Percentiles rank a stretch among this genome's conserved stretches.
Evolutionary conservation across 1,140 invertebrate species (phyloP).

Genomic region (Muscidifurax raptorellus): DNA sequence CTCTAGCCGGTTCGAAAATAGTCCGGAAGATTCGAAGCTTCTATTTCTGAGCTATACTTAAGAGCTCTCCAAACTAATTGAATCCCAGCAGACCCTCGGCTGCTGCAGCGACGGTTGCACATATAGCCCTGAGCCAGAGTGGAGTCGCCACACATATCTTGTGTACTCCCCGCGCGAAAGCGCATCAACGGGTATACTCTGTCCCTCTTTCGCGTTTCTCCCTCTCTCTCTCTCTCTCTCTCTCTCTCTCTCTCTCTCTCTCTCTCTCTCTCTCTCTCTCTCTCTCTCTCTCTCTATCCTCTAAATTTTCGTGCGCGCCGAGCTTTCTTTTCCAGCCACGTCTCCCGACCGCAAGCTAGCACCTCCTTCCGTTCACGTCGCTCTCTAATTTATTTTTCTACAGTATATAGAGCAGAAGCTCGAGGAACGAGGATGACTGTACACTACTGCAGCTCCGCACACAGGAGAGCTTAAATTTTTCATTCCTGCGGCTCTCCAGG

Average conservation of each 20-base stretch:
- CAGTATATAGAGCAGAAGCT: not conserved
- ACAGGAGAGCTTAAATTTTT: slow-evolving; percentile 14
- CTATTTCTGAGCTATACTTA: not conserved
- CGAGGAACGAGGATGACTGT: not conserved
- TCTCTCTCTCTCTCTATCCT: not conserved
- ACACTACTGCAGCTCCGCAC: not conserved
- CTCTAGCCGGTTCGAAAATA: not conserved
- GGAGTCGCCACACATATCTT: not conserved
- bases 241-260: not conserved
- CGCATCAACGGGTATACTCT: not conserved
- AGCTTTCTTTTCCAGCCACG: not conserved
- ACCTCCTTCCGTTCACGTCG: not conserved
- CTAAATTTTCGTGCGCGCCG: not conserved
- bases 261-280: not conserved
- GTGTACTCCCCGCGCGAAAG: not conserved
- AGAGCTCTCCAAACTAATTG: slow-evolving; percentile 12
- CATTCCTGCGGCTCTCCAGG: slow-evolving; percentile 9
- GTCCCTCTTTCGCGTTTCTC: too few relatives aligned
- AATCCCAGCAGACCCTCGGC: too few relatives aligned
- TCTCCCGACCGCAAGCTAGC: not conserved
- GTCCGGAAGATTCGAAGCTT: not conserved
- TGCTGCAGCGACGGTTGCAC: not conserved
- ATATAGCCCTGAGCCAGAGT: not conserved
- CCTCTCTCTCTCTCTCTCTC: too few relatives aligned
- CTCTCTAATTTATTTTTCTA: not conserved